Percentiles rank a stretch among this genome's conserved stretches.
Conservation (phyloP, 1,140 invertebrate species). For the Hyles vespertilio region DNA sequence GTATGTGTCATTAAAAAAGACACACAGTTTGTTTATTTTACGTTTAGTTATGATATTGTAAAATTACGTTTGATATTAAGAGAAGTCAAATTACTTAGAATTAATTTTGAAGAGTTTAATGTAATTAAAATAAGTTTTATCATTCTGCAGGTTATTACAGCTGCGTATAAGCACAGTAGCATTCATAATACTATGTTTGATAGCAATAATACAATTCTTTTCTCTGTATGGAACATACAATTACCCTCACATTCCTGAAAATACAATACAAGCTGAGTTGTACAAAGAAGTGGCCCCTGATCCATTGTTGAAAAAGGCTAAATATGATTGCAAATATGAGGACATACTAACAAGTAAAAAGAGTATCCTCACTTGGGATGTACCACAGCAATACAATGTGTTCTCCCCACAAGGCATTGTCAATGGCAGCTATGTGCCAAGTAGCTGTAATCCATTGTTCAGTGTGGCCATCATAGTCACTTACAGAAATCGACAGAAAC, state of each 20-base stretch:
- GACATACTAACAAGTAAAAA: slow-evolving; percentile 34
- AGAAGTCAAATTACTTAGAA: too few relatives aligned
- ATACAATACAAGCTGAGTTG: slow-evolving; percentile 33
- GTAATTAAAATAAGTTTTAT: slow-evolving; percentile 1
- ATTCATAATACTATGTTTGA: slow-evolving; percentile 27
- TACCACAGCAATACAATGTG: slow-evolving; percentile 33
- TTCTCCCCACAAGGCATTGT: slow-evolving; percentile 38
- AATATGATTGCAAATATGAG: slow-evolving; percentile 49
- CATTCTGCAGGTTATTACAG: slow-evolving; percentile 26
- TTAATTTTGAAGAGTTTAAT: neutral
- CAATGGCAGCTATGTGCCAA: slow-evolving; percentile 83
- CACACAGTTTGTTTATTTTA: too few relatives aligned
- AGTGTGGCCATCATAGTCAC: slow-evolving; percentile 92
- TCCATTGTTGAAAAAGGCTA: slow-evolving; percentile 32
- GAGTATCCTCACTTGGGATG: slow-evolving; percentile 30
- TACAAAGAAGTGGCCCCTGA: slow-evolving; percentile 43
- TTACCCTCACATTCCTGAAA: slow-evolving; percentile 38
- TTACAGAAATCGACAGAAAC: slow-evolving; percentile 88
- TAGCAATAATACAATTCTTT: slow-evolving; percentile 43
- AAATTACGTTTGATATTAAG: too few relatives aligned
- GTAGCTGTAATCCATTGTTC: slow-evolving; percentile 83
- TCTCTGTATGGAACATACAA: slow-evolving; percentile 38
- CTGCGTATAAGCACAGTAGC: slow-evolving; percentile 29
- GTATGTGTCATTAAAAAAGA: too few relatives aligned
- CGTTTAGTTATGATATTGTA: too few relatives aligned